phyloP scores from a whole-genome alignment of 1,140 invertebrate genomes.

The Camponotus pennsylvanicus region DNA sequence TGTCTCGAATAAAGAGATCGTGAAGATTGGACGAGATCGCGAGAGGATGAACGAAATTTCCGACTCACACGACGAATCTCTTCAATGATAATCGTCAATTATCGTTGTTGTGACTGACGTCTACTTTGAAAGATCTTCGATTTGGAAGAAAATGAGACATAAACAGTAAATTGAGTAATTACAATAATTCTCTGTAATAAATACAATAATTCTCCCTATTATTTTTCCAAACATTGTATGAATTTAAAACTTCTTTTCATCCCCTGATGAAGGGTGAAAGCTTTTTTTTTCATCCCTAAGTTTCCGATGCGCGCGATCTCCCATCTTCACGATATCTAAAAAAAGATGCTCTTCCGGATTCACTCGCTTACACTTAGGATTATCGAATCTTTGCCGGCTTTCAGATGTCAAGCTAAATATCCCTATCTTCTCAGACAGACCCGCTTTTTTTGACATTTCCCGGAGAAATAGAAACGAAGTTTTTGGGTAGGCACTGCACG shows the following conservation, averaged over 20 bases:
- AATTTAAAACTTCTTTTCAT: neutral
- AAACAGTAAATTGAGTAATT: neutral
- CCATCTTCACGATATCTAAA: neutral
- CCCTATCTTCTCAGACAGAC: neutral
- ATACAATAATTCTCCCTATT: neutral
- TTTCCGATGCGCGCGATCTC: neutral
- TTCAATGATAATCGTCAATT: neutral
- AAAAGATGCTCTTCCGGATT: neutral
- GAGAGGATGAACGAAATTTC: neutral
- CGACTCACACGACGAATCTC: too few species aligned
- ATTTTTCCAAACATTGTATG: neutral
- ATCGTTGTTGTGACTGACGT: neutral
- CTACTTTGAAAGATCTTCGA: neutral
- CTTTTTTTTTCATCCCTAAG: neutral
- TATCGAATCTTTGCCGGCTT: neutral
- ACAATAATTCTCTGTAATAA: too few species aligned
- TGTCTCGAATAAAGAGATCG: neutral
- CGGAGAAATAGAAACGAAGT: conserved; percentile 55
- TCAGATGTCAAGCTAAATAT: neutral
- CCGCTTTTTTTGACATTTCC: neutral
- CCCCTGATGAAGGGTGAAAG: neutral
- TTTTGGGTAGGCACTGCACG: conserved; percentile 37
- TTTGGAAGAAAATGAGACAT: neutral
- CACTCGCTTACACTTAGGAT: neutral
- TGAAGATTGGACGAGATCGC: conserved; percentile 17